phyloP scores from a whole-genome alignment of 2,113 vertebrate species.

The Terrapene triunguis region DNA sequence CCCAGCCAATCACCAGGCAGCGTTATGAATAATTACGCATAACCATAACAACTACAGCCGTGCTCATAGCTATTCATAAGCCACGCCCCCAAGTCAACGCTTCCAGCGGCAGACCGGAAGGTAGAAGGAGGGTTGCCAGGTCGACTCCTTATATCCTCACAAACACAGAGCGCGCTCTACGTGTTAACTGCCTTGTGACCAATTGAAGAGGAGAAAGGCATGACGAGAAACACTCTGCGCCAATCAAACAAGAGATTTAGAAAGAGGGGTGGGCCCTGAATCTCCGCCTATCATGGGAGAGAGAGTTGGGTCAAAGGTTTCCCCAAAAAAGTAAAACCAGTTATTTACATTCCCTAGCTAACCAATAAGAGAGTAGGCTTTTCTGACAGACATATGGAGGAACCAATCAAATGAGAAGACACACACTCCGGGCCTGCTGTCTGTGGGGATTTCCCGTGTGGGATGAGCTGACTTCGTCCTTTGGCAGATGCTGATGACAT shows the following conservation, averaged over 20 bases:
- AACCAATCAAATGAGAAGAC: not conserved
- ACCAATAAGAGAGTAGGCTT: fast-evolving
- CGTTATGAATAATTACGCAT: not conserved
- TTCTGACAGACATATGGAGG: not conserved
- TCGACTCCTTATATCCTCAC: conserved; percentile 30
- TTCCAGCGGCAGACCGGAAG: not conserved
- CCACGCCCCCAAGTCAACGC: not conserved
- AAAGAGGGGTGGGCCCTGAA: not conserved
- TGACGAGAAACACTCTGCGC: not conserved
- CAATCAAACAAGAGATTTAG: not conserved
- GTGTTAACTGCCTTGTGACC: not conserved
- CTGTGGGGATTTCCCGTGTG: not conserved
- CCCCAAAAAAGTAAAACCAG: not conserved
- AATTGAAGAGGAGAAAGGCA: not conserved
- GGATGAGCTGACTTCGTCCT: fast-evolving
- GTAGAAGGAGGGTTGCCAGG: conserved; percentile 29
- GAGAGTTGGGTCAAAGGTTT: not conserved
- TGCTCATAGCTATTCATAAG: fast-evolving
- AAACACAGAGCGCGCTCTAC: not conserved
- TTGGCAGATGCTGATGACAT: not conserved
- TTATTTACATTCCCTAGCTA: fast-evolving
- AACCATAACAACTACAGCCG: not conserved
- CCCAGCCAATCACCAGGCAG: not conserved
- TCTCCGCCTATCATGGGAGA: fast-evolving
- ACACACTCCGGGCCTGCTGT: fast-evolving